Conservation (phyloP, 2,113 vertebrate genomes). For the Cavia porcellus region DNA sequence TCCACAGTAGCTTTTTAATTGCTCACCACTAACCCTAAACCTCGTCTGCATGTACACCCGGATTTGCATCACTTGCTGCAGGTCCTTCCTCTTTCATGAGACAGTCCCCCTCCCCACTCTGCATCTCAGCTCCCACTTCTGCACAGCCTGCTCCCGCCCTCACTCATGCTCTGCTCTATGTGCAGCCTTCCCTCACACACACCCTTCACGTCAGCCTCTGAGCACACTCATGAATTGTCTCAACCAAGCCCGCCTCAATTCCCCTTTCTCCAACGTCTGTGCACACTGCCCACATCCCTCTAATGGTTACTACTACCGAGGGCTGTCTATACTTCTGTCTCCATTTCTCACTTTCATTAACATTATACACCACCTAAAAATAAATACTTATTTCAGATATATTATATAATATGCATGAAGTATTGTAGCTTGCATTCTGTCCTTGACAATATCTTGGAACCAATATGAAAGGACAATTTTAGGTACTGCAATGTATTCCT, state of each 20-base stretch:
- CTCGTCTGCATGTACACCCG: not conserved
- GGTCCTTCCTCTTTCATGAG: not conserved
- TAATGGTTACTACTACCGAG: not conserved
- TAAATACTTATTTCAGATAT: not conserved
- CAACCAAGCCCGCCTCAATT: not conserved
- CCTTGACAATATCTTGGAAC: not conserved
- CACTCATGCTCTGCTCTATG: not conserved
- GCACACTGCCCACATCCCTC: not conserved
- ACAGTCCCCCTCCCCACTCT: not conserved
- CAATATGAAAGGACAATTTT: not conserved
- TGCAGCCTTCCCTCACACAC: not conserved
- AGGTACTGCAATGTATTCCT: not conserved
- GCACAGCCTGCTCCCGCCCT: not conserved
- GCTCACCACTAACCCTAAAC: not conserved
- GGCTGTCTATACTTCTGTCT: not conserved
- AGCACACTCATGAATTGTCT: not conserved
- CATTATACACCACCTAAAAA: not conserved
- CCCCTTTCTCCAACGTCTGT: not conserved
- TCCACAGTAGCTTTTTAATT: not conserved
- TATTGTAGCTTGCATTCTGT: not conserved
- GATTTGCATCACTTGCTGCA: not conserved
- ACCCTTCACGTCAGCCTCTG: not conserved
- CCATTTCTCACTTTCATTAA: not conserved
- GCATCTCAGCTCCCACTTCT: not conserved
- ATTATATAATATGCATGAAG: not conserved